Base-by-base conservation (phyloP, 2,888 invertebrate species). In the Diogma glabrata region DNA sequence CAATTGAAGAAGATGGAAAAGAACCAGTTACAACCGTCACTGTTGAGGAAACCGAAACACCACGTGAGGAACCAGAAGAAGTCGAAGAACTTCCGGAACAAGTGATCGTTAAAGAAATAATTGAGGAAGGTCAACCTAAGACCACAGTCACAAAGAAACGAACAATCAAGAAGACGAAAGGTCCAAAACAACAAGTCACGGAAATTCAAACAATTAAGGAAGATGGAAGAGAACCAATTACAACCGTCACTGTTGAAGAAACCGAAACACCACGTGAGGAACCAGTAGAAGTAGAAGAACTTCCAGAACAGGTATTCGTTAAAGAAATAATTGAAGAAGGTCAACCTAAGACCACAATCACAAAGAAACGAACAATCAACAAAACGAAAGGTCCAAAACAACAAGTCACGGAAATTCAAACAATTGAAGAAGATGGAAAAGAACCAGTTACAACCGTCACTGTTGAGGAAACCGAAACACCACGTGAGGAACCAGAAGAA, bases 111-210 rank as follows among this genome's bases (percentile, higher is more conserved):
- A 62, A 70, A 28, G 58, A 70, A 12, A 68, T 72, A 63, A 70
- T 61, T 53, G 52, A 71, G 55, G 63, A 70, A 61, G 64, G 71
- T 51, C 62, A 62, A 54, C 66, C 63, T 6, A 66, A 62, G 2
- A 64, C 65, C 30, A 68, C 66, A 7, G 64, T 68, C 24, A 65
- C 70, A 3, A 72, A 66, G 53, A 73, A 71, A 12, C 68, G 70
- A 51, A 61, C 69, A 2, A 73, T 75, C n/a, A 73, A 72, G 55
- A 73, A 73, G 57, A 62, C 67, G 3, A 60, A 66, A 43, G 71
- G 67, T 0, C 57, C 59, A 2, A 65, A 71, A 54, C 65, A 69
- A 61, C 66, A 71, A 59, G 63, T 67, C 1, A 70, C 69, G 2
- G 69, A 69, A 58, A 67, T 72, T 26, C 63, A 67, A 51, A 63